Percentiles rank a stretch among this genome's conserved stretches.
These are phyloP conservation scores for Sarcoramphus papa DNA, from an alignment of 2,797 vertebrate species.

Conservation along the genomic window DNA sequence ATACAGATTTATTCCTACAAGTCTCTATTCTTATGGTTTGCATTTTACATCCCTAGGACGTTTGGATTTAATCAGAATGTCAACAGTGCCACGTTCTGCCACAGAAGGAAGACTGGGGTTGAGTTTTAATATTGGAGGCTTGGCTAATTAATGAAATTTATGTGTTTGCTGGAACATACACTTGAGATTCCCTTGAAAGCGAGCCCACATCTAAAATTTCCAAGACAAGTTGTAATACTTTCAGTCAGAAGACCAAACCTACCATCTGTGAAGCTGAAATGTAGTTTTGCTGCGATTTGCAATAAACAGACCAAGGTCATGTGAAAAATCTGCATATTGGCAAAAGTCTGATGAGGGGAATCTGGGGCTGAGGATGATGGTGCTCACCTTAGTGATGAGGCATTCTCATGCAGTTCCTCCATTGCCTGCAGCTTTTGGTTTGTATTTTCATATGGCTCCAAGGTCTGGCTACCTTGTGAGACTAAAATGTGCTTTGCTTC, in stretches of 20 bases:
- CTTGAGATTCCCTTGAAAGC: conserved; percentile 16
- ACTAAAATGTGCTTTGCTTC: not conserved
- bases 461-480: not conserved
- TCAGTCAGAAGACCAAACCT: not conserved
- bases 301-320: not conserved
- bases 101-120: not conserved
- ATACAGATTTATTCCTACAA: not conserved
- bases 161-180: not conserved
- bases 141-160: not conserved
- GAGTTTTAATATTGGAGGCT: not conserved
- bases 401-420: not conserved
- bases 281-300: not conserved
- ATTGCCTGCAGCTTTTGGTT: not conserved
- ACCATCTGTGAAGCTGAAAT: not conserved
- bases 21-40: not conserved
- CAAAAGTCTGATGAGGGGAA: not conserved
- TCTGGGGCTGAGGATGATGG: not conserved
- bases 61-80: not conserved
- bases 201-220: not conserved
- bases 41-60: not conserved
- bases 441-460: not conserved
- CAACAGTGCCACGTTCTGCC: not conserved
- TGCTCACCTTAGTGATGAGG: not conserved
- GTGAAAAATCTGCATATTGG: not conserved
- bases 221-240: not conserved